Base-by-base conservation (phyloP, 1,140 invertebrate genomes). In the Achatina immaculata region DNA sequence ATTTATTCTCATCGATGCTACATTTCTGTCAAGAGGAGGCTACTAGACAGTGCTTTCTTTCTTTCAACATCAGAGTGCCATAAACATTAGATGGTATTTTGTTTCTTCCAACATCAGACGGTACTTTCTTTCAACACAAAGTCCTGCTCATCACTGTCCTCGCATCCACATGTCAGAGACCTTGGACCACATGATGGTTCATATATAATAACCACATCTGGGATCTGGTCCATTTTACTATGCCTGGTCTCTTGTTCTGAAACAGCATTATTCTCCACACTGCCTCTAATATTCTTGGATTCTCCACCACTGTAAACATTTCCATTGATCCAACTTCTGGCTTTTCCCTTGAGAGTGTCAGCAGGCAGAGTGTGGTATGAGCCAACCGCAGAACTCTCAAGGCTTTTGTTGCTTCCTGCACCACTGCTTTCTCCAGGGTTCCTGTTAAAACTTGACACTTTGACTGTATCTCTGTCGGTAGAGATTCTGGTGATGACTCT, bases 61-160 rank as follows among this genome's bases (percentile, higher is more conserved):
- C n/a, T n/a, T n/a, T n/a, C n/a, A n/a, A n/a, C n/a, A n/a, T n/a
- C n/a, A n/a, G n/a, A n/a, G n/a, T n/a, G n/a, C n/a, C n/a, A n/a
- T n/a, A n/a, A n/a, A n/a, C n/a, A n/a, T n/a, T n/a, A n/a, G n/a
- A n/a, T n/a, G n/a, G n/a, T n/a, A n/a, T n/a, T n/a, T 6, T 6
- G 3, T 36, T 40, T 36, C 4, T 7, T 21, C 11, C n/a, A 43
- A 31, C 2, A 73, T 65, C 21, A 78, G 6, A 78, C 76, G 19
- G 58, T 68, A 48, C 76, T 78, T 48, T 78, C 76, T 68, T 78
- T 78, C 4, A 76, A n/a, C 1, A 55, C 34, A 78, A 78, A 78
- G 28, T 68, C 76, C 3, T 43, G 21, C 24, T 42, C 40, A 28
- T 68, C 76, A 28, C 1, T n/a, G 2, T 43, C 40, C 16, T 43